These are phyloP conservation scores for Euthynnus affinis DNA, from an alignment of 2,797 vertebrate species.

Conservation along the genomic window DNA sequence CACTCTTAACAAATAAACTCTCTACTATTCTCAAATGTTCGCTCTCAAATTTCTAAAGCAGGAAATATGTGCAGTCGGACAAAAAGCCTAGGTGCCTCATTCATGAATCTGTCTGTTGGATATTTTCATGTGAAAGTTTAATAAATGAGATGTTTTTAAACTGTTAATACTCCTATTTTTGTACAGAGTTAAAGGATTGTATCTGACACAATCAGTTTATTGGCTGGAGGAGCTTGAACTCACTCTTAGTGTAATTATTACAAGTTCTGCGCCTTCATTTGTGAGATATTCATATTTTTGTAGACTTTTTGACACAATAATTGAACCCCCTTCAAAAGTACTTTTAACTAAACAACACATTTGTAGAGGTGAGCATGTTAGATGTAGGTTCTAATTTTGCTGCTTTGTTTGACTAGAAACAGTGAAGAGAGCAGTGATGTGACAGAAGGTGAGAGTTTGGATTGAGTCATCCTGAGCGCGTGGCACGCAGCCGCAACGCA, in stretches of 20 bases:
- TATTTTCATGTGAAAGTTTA: neutral
- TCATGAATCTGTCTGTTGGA: neutral
- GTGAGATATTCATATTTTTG: neutral
- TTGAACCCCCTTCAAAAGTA: too few species aligned
- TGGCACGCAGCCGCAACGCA: neutral
- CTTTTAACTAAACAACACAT: too few species aligned
- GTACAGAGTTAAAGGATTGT: too few species aligned
- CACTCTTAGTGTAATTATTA: neutral
- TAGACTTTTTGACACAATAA: neutral
- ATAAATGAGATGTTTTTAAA: neutral
- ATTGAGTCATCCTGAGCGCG: neutral
- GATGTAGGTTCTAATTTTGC: neutral
- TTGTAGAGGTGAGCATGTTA: neutral
- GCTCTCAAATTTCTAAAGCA: too few species aligned
- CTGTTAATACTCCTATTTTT: too few species aligned
- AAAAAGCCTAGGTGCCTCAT: neutral
- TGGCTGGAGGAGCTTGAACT: neutral
- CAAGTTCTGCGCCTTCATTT: neutral
- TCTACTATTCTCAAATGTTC: too few species aligned
- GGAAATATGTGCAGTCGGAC: too few species aligned
- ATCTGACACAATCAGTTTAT: neutral
- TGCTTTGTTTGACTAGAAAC: neutral
- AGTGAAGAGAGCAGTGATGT: neutral
- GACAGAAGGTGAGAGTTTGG: neutral
- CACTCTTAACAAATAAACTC: too few species aligned